Percentiles rank a stretch among this genome's conserved stretches.
Evolutionary conservation across 1,140 invertebrate species (phyloP).

Genomic region (Camponotus floridanus): DNA sequence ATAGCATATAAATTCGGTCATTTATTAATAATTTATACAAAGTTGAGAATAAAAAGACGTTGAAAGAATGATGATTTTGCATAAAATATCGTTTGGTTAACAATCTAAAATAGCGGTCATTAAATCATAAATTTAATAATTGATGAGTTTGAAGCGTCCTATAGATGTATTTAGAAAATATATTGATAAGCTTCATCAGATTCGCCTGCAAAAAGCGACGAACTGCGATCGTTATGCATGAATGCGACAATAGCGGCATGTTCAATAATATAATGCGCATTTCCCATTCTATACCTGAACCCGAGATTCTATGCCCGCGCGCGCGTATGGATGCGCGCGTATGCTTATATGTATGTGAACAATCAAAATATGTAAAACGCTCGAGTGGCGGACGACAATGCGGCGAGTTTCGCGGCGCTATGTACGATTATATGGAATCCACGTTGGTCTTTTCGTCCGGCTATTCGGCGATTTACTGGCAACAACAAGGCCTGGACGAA

Average conservation of each 20-base stretch:
- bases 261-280: slow-evolving; percentile 52
- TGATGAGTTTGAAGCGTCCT: not conserved
- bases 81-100: not conserved
- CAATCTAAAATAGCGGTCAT: not conserved
- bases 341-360: not conserved
- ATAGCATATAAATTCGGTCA: not conserved
- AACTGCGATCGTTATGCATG: not conserved
- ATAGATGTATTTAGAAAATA: not conserved
- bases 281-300: slow-evolving; percentile 34
- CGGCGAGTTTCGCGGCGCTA: slow-evolving; percentile 33
- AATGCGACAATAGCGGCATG: not conserved
- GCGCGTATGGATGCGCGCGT: not conserved
- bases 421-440: slow-evolving; percentile 61
- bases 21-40: not conserved
- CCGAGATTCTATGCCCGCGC: not conserved
- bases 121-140: not conserved
- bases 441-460: slow-evolving; percentile 56
- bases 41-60: not conserved
- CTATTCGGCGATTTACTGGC: slow-evolving; percentile 50
- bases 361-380: slow-evolving; percentile 72
- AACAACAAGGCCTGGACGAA: slow-evolving; percentile 28
- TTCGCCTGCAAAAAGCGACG: slow-evolving; percentile 20
- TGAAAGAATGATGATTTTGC: not conserved
- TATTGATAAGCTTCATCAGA: slow-evolving; percentile 10
- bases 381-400: slow-evolving; percentile 65